Conservation (phyloP, 2,113 vertebrate genomes). For the Microcebus tavaratra region DNA sequence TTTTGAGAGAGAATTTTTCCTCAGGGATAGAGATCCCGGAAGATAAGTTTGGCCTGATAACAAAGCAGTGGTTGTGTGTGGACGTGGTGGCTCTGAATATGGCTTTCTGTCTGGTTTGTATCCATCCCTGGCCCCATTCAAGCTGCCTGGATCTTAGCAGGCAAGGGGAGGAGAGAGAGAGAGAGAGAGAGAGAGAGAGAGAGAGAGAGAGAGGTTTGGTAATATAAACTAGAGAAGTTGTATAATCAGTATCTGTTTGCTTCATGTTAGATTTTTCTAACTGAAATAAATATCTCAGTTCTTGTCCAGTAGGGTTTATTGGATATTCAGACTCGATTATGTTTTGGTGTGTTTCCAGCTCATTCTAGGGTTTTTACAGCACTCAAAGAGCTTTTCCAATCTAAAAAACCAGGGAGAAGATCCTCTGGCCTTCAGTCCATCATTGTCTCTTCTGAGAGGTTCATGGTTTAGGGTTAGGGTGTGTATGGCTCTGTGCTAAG, state of each 20-base stretch:
- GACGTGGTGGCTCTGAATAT: neutral
- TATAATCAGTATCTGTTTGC: neutral
- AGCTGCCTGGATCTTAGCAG: neutral
- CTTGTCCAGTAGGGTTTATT: neutral
- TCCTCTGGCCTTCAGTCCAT: neutral
- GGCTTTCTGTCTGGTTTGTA: neutral
- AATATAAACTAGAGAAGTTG: neutral
- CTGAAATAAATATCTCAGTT: neutral
- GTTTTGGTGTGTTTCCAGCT: neutral
- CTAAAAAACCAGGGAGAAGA: neutral
- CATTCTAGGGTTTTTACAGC: neutral
- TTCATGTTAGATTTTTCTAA: slow-evolving; percentile 21
- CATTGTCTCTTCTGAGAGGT: neutral
- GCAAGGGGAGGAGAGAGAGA: too few relatives aligned
- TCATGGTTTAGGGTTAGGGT: neutral
- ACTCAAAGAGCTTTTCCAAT: neutral
- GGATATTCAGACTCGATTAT: neutral
- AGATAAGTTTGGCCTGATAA: neutral
- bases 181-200: too few relatives aligned
- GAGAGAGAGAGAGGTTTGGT: neutral
- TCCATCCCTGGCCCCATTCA: neutral
- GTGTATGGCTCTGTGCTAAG: neutral
- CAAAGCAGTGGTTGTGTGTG: neutral
- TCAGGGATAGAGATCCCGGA: neutral
- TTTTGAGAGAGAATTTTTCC: neutral